phyloP scores from a whole-genome alignment of 2,113 vertebrate species.

The Gadus chalcogrammus region DNA sequence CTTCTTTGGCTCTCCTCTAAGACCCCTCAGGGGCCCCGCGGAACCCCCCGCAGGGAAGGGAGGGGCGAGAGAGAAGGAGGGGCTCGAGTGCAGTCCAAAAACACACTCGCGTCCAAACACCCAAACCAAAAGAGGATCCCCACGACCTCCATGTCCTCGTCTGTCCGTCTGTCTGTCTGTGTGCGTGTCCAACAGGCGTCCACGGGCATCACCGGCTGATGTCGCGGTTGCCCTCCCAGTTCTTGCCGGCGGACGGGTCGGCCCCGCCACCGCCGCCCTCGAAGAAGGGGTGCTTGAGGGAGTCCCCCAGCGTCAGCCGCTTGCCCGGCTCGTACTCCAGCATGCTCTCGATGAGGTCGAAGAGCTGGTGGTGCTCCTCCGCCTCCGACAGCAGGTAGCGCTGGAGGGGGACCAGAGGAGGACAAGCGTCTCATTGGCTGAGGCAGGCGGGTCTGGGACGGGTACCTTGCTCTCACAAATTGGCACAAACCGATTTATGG shows the following conservation, averaged over 20 bases:
- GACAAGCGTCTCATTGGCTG: neutral
- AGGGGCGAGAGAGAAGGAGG: neutral
- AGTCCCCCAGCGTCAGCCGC: slow-evolving; percentile 80
- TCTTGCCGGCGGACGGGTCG: slow-evolving; percentile 75
- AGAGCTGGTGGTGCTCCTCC: slow-evolving; percentile 92
- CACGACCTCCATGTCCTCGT: neutral
- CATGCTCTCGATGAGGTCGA: slow-evolving; percentile 94
- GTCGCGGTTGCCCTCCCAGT: slow-evolving; percentile 93
- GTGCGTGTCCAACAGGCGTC: neutral
- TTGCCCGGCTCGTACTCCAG: slow-evolving; percentile 94
- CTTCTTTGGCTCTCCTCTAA: too few species aligned
- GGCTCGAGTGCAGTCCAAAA: neutral
- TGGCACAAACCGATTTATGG: too few species aligned
- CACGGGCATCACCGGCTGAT: slow-evolving; percentile 90
- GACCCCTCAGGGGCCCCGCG: too few species aligned
- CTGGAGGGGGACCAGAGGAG: slow-evolving; percentile 59
- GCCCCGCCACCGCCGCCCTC: slow-evolving; percentile 61
- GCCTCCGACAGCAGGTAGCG: slow-evolving; percentile 89
- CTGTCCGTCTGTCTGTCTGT: slow-evolving; percentile 2
- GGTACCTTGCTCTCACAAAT: too few species aligned
- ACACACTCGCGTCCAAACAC: too few species aligned
- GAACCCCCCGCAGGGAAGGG: neutral
- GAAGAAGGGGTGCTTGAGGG: slow-evolving; percentile 91
- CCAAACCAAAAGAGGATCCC: neutral
- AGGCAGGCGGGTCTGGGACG: too few species aligned